Percentiles rank a stretch among this genome's conserved stretches.
phyloP scores from a whole-genome alignment of 2,888 invertebrate species.

The Stegana nigrithorax region DNA sequence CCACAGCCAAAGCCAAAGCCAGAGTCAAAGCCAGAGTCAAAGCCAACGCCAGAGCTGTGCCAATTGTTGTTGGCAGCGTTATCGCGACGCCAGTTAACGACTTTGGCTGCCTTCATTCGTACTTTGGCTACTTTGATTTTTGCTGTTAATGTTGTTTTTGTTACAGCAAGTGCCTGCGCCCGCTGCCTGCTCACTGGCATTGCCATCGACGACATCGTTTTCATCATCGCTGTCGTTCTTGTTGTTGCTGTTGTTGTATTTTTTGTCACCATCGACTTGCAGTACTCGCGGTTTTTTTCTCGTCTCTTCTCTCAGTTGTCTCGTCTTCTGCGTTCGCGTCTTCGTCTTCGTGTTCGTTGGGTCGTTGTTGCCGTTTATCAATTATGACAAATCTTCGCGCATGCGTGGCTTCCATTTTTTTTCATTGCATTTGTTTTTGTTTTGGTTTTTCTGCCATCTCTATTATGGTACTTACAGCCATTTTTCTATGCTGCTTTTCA shows the following conservation, averaged over 20 bases:
- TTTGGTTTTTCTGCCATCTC: not conserved
- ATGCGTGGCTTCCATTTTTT: constrained; percentile 53
- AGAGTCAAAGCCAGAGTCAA: no score
- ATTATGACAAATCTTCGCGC: constrained; percentile 69
- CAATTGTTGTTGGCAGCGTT: not conserved
- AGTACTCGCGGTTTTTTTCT: not conserved
- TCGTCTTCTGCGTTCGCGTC: not conserved
- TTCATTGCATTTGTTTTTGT: not conserved
- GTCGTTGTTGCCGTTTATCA: constrained; percentile 58
- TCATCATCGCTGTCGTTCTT: not conserved
- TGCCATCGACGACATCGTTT: not conserved
- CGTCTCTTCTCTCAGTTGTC: no score
- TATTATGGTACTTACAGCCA: not conserved
- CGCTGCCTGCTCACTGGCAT: not conserved
- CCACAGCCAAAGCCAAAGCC: no score
- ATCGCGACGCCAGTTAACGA: not conserved
- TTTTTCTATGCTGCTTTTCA: not conserved
- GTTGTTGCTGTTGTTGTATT: not conserved
- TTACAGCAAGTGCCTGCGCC: not conserved
- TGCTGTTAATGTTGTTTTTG: not conserved
- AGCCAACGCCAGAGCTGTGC: not conserved
- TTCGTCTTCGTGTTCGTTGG: not conserved
- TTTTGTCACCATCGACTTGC: constrained; percentile 3
- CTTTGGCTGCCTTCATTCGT: not conserved
- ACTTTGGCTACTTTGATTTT: not conserved